Percentiles rank a stretch among this genome's conserved stretches.
These are phyloP conservation scores for Dasysyrphus albostriatus DNA, from an alignment of 2,888 invertebrate genomes.

Conservation along the genomic window DNA sequence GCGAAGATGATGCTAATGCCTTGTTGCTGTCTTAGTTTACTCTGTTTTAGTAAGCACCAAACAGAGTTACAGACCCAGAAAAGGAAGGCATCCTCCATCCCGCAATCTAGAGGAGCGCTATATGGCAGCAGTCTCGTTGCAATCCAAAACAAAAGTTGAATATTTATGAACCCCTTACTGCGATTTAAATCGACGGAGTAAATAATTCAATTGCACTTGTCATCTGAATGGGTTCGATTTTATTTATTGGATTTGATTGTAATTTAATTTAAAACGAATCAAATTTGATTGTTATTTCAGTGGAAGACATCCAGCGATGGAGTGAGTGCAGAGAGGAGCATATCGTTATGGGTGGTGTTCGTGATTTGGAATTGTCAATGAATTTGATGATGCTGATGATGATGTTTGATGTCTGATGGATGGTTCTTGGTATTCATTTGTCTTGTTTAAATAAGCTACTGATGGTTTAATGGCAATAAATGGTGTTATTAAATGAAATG, in stretches of 20 bases:
- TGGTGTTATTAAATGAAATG: slow-evolving; percentile 26
- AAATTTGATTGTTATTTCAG: slow-evolving; percentile 72
- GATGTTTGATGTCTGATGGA: slow-evolving; percentile 38
- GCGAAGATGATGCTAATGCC: slow-evolving; percentile 73
- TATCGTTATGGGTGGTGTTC: slow-evolving; percentile 62
- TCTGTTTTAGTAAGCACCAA: slow-evolving; percentile 24
- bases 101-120: not conserved
- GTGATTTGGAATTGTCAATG: slow-evolving; percentile 59
- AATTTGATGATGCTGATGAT: slow-evolving; percentile 54
- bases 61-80: slow-evolving; percentile 11
- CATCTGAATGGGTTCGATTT: slow-evolving; percentile 73
- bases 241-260: slow-evolving; percentile 76
- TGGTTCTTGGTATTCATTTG: slow-evolving; percentile 36
- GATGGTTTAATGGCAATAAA: slow-evolving; percentile 41
- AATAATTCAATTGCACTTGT: slow-evolving; percentile 79
- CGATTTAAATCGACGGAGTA: slow-evolving; percentile 76
- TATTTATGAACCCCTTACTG: slow-evolving; percentile 71
- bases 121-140: not conserved
- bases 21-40: slow-evolving; percentile 63
- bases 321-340: not conserved
- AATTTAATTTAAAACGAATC: slow-evolving; percentile 76
- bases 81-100: not conserved
- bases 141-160: slow-evolving; percentile 63
- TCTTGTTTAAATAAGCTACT: slow-evolving; percentile 30
- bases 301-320: slow-evolving; percentile 23